A percentile compares a stretch with the other conserved stretches of the same genome.
phyloP scores from a whole-genome alignment of 2,113 vertebrate species.

The Myotis brandtii region DNA sequence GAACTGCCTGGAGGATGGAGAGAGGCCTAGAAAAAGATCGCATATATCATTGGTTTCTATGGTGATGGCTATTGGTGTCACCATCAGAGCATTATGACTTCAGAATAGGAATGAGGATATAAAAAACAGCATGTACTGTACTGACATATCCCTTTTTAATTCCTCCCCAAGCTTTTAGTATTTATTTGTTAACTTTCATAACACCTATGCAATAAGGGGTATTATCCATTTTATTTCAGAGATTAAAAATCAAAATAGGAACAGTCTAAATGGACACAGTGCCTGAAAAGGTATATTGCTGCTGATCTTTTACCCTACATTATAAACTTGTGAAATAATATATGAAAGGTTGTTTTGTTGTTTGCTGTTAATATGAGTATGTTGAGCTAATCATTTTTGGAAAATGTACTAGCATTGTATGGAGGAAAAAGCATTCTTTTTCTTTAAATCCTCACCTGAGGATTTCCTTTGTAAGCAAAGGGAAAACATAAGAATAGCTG shows the following conservation, averaged over 20 bases:
- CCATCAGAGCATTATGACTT: constrained; percentile 38
- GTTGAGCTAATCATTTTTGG: constrained; percentile 14
- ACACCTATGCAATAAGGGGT: background rate
- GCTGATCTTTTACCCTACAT: background rate
- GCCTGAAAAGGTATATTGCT: background rate
- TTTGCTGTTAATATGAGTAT: background rate
- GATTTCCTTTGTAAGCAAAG: constrained; percentile 4
- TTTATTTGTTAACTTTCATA: constrained; percentile 43
- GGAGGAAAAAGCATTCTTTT: background rate
- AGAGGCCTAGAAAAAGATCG: constrained; percentile 46
- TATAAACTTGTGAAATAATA: background rate
- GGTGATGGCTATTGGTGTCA: constrained; percentile 43
- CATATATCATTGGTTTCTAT: constrained; percentile 66
- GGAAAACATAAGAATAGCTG: background rate
- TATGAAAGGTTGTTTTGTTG: background rate
- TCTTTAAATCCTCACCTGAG: background rate
- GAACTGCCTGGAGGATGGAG: constrained; percentile 21
- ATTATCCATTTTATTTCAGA: constrained; percentile 37
- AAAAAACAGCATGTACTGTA: background rate
- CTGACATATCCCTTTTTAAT: background rate
- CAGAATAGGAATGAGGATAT: constrained; percentile 26
- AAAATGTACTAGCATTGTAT: constrained; percentile 5
- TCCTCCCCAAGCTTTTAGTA: background rate
- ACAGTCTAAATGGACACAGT: background rate
- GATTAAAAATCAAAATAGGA: background rate